Conservation (phyloP, 1,140 invertebrate species). For the Drosophila sp. region DNA sequence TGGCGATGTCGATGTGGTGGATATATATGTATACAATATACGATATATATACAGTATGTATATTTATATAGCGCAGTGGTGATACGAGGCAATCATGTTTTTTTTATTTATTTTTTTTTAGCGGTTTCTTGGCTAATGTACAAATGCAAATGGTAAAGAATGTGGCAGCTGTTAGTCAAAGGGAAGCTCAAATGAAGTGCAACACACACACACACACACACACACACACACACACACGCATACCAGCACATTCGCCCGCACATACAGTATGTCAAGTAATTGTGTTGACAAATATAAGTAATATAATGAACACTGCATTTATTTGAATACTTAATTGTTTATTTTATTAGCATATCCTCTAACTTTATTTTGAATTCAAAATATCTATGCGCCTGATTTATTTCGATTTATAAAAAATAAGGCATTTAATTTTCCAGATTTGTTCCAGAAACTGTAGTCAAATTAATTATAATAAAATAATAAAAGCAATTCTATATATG, state of each 20-base stretch:
- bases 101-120: conserved; percentile 24
- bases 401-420: too few species aligned
- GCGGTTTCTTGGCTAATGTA: conserved; percentile 40
- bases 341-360: too few species aligned
- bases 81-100: conserved; percentile 37
- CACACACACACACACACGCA: conserved; percentile 5
- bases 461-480: too few species aligned
- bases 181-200: conserved; percentile 35
- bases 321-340: too few species aligned
- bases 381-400: too few species aligned
- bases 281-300: too few species aligned
- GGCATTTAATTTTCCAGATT: too few species aligned
- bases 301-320: too few species aligned
- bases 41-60: conserved; percentile 14
- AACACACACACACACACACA: conserved; percentile 10
- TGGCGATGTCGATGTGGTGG: conserved; percentile 48
- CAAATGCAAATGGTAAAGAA: conserved; percentile 49
- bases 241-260: conserved; percentile 3
- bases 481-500: too few species aligned
- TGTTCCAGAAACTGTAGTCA: too few species aligned
- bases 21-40: conserved; percentile 18
- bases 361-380: too few species aligned
- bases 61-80: conserved; percentile 43
- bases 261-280: background rate
- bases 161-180: conserved; percentile 55